Evolutionary conservation across 1,140 invertebrate species (phyloP).

Genomic region (Achroia grisella): DNA sequence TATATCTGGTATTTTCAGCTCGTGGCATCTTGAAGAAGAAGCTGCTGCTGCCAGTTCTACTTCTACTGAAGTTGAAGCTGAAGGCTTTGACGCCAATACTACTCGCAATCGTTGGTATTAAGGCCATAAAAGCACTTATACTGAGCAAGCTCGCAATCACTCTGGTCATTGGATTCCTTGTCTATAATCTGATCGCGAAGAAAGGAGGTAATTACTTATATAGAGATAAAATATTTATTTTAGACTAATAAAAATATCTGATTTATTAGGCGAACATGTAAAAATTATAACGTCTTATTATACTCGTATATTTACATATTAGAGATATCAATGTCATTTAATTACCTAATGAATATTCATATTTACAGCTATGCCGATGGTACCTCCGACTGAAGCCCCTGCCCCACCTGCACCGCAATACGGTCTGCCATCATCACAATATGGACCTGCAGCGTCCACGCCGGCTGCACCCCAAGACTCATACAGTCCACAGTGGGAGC

Average conservation of each 20-base stretch:
- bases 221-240: too few species aligned
- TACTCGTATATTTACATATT: neutral
- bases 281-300: neutral
- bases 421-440: slow-evolving; percentile 71
- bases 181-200: slow-evolving; percentile 85
- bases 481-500: slow-evolving; percentile 82
- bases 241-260: too few species aligned
- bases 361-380: slow-evolving; percentile 78
- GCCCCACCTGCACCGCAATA: slow-evolving; percentile 62
- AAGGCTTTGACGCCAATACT: slow-evolving; percentile 89
- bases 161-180: slow-evolving; percentile 85
- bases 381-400: slow-evolving; percentile 68
- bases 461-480: slow-evolving; percentile 78
- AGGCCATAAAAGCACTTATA: slow-evolving; percentile 87
- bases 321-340: neutral
- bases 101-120: slow-evolving; percentile 83
- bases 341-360: slow-evolving; percentile 4
- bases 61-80: slow-evolving; percentile 87
- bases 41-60: slow-evolving; percentile 82
- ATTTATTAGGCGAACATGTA: too few species aligned
- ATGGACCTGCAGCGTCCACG: slow-evolving; percentile 75
- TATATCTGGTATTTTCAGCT: slow-evolving; percentile 72
- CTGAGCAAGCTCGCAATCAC: slow-evolving; percentile 87
- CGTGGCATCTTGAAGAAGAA: slow-evolving; percentile 85
- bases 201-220: slow-evolving; percentile 62